Conservation (phyloP, 2,113 vertebrate genomes). For the Carassius auratus region DNA sequence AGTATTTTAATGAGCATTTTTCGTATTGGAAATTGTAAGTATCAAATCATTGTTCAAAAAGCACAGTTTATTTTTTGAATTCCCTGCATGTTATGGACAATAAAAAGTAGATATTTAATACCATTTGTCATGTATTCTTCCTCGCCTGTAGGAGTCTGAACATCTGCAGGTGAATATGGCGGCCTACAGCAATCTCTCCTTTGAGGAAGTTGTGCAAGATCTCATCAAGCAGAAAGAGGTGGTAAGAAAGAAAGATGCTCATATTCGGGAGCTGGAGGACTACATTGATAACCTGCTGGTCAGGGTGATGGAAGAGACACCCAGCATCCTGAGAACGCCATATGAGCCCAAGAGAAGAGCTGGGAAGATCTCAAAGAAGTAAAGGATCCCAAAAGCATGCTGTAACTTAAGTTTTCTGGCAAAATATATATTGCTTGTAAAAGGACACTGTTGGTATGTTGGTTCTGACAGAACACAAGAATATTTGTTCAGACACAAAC, state of each 20-base stretch:
- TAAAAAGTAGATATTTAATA: background rate
- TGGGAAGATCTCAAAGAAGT: slow-evolving; percentile 88
- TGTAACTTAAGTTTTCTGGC: slow-evolving; percentile 1
- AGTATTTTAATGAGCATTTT: background rate
- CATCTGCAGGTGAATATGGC: slow-evolving; percentile 76
- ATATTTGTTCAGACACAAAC: background rate
- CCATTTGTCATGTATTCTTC: background rate
- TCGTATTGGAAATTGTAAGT: background rate
- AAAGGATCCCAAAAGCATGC: slow-evolving; percentile 27
- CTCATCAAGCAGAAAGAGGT: slow-evolving; percentile 93
- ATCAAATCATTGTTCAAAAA: background rate
- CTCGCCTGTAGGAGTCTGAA: background rate
- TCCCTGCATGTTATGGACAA: background rate
- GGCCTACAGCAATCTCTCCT: slow-evolving; percentile 85
- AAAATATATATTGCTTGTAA: background rate
- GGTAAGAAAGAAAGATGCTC: slow-evolving; percentile 90
- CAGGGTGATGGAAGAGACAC: slow-evolving; percentile 97
- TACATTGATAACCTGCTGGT: slow-evolving; percentile 98
- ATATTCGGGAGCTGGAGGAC: slow-evolving; percentile 95
- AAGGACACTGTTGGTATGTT: background rate
- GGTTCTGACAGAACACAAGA: background rate
- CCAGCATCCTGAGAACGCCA: slow-evolving; percentile 94
- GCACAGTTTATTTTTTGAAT: background rate
- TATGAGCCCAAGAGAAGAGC: slow-evolving; percentile 95
- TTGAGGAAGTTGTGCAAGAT: slow-evolving; percentile 90